A percentile compares a stretch with the other conserved stretches of the same genome.
phyloP scores from a whole-genome alignment of 1,140 invertebrate genomes.

The Pectinophora gossypiella region DNA sequence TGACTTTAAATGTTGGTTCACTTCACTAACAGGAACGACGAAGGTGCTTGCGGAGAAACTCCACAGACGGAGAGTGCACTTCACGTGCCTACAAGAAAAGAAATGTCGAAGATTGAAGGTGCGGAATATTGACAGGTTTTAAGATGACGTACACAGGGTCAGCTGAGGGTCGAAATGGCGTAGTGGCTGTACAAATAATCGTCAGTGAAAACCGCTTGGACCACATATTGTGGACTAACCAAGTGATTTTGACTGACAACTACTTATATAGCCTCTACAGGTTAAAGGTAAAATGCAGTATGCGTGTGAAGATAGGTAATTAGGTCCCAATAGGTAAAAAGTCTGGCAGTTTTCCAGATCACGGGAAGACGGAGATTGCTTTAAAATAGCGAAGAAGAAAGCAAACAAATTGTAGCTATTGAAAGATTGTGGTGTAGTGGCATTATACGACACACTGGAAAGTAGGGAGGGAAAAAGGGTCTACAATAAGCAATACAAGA shows the following conservation, averaged over 20 bases:
- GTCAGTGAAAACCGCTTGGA: conserved; percentile 5
- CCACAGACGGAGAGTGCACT: conserved; percentile 13
- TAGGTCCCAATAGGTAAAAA: not conserved
- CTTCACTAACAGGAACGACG: conserved; percentile 18
- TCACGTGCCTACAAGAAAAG: conserved; percentile 20
- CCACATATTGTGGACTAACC: no score
- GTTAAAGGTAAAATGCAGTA: not conserved
- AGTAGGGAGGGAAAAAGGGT: not conserved
- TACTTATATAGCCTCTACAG: not conserved
- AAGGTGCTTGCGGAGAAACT: conserved; percentile 16
- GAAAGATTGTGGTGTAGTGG: not conserved
- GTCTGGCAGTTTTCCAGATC: not conserved
- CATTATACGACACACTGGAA: not conserved
- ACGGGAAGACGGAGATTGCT: not conserved
- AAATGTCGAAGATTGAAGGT: conserved; percentile 12
- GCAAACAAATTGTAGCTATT: not conserved
- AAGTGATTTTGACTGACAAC: no score
- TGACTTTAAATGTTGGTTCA: conserved; percentile 17
- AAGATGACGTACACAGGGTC: conserved; percentile 16
- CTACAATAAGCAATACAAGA: not conserved
- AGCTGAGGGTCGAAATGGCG: conserved; percentile 11
- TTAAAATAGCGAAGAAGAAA: not conserved
- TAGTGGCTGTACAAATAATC: conserved; percentile 12
- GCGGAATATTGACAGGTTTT: conserved; percentile 16
- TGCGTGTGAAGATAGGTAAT: not conserved